Base-by-base conservation (phyloP, 2,797 vertebrate species). In the Cyclura pinguis region DNA sequence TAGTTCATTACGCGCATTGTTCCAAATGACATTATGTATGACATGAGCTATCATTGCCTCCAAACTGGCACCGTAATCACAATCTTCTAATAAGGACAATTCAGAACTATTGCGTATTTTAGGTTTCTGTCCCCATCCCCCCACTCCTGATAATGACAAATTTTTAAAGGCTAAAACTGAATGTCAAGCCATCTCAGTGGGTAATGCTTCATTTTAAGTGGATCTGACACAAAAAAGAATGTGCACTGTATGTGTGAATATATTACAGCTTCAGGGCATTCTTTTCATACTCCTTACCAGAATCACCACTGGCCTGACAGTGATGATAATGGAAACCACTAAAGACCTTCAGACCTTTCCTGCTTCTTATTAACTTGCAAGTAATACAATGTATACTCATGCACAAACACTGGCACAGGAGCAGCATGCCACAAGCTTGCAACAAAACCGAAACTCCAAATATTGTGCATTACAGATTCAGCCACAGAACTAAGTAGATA, bases 1-100 rank as follows among this genome's bases (percentile, higher is more conserved):
- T 89, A 88, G 50, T 80, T 93, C 52, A 88, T 32, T 24, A 59
- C 92, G 80, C 91, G 13, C 35, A 87, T 62, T 29, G 4, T 10
- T 59, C 80, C 88, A 76, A 7, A 47, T 84, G 92, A 72, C 69
- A 73, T 59, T 91, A 69, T 50, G 64, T 35, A 52, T 92, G 93
- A 93, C 89, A 14, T 64, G 94, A 93, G 80, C n/a, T 52, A 78
- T 93, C 32, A 87, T 5, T 9, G 42, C 92, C 47, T 88, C 93
- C 93, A 69, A 69, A 52, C 4, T 80, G 76, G 50, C 74, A 93
- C 85, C 74, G 89, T 27, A 29, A 69, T 27, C 86, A 77, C 5
- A 67, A 92, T 90, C 86, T 59, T 86, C 62, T 78, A 91, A 77
- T 74, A 77, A 93, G 74, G 47, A 89, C 42, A 90, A 50, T 76